Conservation (phyloP, 2,113 vertebrate genomes). For the Corythornis cristatus region DNA sequence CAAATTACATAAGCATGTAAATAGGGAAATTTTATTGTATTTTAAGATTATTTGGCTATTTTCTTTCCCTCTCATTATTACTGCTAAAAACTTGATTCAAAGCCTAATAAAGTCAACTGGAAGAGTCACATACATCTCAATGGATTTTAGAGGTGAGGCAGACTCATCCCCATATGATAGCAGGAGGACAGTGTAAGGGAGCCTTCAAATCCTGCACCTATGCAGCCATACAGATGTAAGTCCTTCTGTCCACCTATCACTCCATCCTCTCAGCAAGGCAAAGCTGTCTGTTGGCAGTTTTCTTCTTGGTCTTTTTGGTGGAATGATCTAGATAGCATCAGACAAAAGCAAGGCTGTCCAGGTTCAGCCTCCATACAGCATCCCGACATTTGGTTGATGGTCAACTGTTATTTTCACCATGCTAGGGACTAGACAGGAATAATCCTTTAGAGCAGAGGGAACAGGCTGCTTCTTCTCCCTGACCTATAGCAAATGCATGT, state of each 20-base stretch:
- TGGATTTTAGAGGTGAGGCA: neutral
- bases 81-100: neutral
- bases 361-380: neutral
- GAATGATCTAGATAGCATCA: neutral
- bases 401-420: neutral
- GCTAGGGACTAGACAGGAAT: neutral
- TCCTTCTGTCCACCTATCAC: accelerated
- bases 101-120: neutral
- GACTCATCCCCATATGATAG: too few relatives aligned
- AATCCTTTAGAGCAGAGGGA: neutral
- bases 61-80: neutral
- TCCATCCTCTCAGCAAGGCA: neutral
- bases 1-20: constrained; percentile 6
- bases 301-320: neutral
- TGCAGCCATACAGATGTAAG: neutral
- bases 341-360: neutral
- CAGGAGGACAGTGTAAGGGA: neutral
- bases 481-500: neutral
- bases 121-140: neutral
- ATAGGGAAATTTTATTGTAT: neutral
- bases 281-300: neutral
- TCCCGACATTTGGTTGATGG: neutral
- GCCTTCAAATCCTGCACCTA: neutral
- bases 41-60: neutral
- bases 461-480: neutral